Percentiles rank a stretch among this genome's conserved stretches.
phyloP scores from a whole-genome alignment of 2,113 vertebrate genomes.

The Riparia riparia region DNA sequence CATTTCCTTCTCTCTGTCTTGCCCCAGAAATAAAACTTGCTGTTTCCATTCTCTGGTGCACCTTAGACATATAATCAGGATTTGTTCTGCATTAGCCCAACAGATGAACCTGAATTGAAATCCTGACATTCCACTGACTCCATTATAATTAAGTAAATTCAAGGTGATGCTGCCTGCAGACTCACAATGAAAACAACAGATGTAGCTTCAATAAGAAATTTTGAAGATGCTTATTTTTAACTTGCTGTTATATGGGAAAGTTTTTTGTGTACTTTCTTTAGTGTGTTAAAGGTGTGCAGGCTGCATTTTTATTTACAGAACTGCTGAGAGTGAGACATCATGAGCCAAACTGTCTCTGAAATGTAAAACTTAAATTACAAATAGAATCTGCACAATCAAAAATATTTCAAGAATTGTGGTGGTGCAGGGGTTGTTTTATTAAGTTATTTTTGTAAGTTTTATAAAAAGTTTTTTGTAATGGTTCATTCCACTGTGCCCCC shows the following conservation, averaged over 20 bases:
- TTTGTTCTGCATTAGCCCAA: neutral
- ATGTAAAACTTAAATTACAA: neutral
- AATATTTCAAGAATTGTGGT: neutral
- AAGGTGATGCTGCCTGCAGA: neutral
- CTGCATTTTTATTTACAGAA: neutral
- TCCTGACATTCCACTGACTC: neutral
- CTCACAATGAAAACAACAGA: neutral
- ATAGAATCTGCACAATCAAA: neutral
- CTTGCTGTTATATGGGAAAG: neutral
- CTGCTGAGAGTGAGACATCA: neutral
- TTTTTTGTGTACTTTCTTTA: neutral
- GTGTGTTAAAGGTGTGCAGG: neutral
- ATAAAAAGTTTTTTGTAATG: too few species aligned
- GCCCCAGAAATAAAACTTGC: neutral
- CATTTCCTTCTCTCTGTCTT: neutral
- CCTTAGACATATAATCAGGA: neutral
- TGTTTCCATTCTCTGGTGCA: neutral
- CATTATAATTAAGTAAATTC: neutral
- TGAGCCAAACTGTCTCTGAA: neutral
- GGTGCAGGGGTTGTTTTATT: too few species aligned
- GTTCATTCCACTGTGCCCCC: too few species aligned
- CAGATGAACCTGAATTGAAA: neutral
- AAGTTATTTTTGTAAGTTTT: too few species aligned
- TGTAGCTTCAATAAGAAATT: neutral
- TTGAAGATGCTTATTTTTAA: neutral